Evolutionary conservation across 64 coral and sea anemone species (phyloP).

Genomic region (Trachythela sp.): DNA sequence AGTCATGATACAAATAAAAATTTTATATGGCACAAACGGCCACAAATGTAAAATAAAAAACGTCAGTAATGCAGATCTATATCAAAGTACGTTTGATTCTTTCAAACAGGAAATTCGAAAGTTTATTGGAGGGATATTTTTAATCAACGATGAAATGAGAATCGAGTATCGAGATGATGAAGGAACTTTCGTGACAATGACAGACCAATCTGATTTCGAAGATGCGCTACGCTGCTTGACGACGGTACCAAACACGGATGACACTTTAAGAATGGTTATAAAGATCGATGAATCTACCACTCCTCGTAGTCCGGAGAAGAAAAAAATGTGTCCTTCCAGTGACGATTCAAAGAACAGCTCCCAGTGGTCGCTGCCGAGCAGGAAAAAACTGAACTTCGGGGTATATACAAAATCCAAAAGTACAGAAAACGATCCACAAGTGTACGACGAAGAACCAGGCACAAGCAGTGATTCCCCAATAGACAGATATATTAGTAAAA

Average conservation of each 20-base stretch:
- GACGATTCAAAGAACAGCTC: background rate
- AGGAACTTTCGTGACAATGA: background rate
- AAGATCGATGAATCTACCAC: background rate
- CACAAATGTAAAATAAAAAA: background rate
- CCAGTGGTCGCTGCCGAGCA: background rate
- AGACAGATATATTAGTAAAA: constrained; percentile 39
- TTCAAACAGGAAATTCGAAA: background rate
- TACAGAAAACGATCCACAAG: background rate
- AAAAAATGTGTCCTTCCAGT: background rate
- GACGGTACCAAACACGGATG: background rate
- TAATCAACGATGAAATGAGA: background rate
- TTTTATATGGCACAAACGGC: background rate
- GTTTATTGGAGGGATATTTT: background rate
- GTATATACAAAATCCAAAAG: background rate
- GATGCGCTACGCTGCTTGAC: background rate
- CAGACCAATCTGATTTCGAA: background rate
- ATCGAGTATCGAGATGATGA: background rate
- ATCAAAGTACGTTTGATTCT: background rate
- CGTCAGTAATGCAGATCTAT: background rate
- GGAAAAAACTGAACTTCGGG: background rate
- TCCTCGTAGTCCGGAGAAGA: background rate
- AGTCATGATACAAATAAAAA: background rate
- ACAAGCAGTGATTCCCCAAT: constrained; percentile 24
- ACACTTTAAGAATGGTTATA: background rate
- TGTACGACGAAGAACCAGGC: background rate